Conservation (phyloP, 1,140 invertebrate species). For the Cherax destructor region DNA sequence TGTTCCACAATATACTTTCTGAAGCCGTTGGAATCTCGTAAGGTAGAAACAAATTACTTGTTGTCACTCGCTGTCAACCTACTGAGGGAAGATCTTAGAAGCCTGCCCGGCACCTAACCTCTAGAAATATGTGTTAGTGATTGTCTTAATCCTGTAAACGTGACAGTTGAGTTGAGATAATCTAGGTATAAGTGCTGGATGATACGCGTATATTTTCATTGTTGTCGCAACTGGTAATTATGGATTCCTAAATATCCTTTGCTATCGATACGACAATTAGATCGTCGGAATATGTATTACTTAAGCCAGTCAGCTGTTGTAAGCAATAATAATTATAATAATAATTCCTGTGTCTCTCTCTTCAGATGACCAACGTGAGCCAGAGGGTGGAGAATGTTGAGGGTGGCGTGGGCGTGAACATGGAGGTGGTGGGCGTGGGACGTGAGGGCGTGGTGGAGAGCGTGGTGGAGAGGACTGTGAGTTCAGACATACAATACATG, state of each 20-base stretch:
- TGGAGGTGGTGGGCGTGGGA: conserved; percentile 42
- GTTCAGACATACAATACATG: conserved; percentile 54
- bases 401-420: background rate
- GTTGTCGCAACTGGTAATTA: background rate
- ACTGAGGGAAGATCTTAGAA: no score
- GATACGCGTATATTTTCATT: background rate
- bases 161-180: background rate
- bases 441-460: conserved; percentile 44
- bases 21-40: no score
- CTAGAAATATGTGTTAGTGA: no score
- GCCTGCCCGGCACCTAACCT: no score
- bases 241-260: background rate
- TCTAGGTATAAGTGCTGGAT: background rate
- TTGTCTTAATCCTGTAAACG: background rate
- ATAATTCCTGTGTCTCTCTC: background rate
- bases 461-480: conserved; percentile 37
- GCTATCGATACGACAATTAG: background rate
- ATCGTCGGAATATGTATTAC: background rate
- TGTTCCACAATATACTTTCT: no score
- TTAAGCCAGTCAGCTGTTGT: background rate
- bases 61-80: no score
- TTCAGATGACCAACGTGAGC: conserved; percentile 35
- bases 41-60: no score
- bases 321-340: background rate
- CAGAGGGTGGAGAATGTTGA: background rate